These are phyloP conservation scores for Gallinago paraguaiae DNA, from an alignment of 2,113 vertebrate species.

Conservation along the genomic window DNA sequence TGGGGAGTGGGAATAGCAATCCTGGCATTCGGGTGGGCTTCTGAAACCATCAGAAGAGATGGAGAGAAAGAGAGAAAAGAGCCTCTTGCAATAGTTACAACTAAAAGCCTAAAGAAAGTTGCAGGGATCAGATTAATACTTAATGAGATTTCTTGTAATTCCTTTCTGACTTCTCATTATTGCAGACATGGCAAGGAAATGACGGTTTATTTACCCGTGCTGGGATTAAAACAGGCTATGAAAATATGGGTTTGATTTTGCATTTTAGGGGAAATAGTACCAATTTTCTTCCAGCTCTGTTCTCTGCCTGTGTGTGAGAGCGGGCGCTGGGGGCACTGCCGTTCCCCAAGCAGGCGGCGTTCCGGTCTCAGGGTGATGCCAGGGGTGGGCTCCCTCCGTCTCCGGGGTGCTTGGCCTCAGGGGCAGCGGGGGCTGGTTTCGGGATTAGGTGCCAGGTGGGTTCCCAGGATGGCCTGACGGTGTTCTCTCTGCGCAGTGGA, in stretches of 20 bases:
- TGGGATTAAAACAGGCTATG: neutral
- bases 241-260: neutral
- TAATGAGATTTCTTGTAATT: neutral
- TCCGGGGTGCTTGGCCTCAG: neutral
- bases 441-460: neutral
- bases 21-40: neutral
- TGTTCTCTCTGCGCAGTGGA: constrained; percentile 75
- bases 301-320: neutral
- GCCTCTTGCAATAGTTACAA: neutral
- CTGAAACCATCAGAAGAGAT: neutral
- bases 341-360: neutral
- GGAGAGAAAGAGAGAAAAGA: neutral
- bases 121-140: neutral
- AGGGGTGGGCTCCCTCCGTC: neutral
- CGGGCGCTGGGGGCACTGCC: neutral
- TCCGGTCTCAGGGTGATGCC: neutral
- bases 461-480: neutral
- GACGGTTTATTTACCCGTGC: neutral
- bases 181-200: neutral
- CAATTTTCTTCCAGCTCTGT: neutral
- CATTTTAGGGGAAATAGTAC: neutral
- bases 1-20: neutral
- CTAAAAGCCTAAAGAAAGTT: neutral
- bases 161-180: neutral
- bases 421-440: neutral